A percentile compares a stretch with the other conserved stretches of the same genome.
phyloP scores from a whole-genome alignment of 2,113 vertebrate genomes.

The Crotalus viridis region DNA sequence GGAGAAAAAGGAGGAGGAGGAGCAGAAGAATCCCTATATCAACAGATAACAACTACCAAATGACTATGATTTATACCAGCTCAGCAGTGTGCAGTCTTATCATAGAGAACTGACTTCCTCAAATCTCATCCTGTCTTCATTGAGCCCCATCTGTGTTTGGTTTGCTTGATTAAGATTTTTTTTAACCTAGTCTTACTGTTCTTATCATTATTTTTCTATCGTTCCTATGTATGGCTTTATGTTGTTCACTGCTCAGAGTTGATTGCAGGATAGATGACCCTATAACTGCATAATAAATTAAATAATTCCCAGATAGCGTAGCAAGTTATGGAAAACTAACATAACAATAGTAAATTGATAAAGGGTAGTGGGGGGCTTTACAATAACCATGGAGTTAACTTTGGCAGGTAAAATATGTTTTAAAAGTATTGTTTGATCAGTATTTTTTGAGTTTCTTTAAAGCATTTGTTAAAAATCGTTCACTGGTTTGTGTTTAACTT shows the following conservation, averaged over 20 bases:
- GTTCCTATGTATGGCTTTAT: not conserved
- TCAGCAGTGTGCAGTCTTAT: no score
- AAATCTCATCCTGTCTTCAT: not conserved
- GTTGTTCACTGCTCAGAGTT: not conserved
- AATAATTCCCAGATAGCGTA: not conserved
- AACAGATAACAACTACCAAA: not conserved
- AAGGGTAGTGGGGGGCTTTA: not conserved
- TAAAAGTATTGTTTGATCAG: not conserved
- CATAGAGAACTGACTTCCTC: not conserved
- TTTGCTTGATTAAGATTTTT: not conserved
- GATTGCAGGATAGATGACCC: not conserved
- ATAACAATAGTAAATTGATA: not conserved
- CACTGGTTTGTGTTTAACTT: constrained; percentile 4
- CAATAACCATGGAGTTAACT: not conserved
- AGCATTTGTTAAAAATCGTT: not conserved
- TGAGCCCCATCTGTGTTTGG: not conserved
- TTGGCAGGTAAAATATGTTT: not conserved
- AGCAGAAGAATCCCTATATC: not conserved
- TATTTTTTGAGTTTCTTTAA: not conserved
- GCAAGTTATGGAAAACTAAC: not conserved
- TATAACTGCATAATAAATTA: not conserved
- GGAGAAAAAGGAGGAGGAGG: not conserved
- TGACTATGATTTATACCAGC: not conserved
- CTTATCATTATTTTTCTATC: not conserved
- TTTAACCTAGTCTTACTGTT: not conserved